phyloP scores from a whole-genome alignment of 1,140 invertebrate species.

The Parapsyche elsis region DNA sequence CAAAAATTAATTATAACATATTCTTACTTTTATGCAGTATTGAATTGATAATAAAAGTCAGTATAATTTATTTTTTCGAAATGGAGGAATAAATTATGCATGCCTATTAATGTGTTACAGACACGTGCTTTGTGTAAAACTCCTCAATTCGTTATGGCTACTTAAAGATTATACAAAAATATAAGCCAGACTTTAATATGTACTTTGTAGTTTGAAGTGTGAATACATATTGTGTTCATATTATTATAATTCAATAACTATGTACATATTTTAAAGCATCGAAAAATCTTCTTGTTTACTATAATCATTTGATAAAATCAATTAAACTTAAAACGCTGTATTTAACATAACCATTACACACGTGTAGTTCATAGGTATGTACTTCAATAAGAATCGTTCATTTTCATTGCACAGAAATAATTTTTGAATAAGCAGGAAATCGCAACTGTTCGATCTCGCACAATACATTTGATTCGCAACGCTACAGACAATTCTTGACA shows the following conservation, averaged over 20 bases:
- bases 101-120: too few relatives aligned
- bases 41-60: too few relatives aligned
- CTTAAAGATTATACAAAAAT: not conserved
- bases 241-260: too few relatives aligned
- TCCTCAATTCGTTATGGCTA: not conserved
- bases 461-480: conserved; percentile 43
- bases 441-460: not conserved
- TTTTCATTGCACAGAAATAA: conserved; percentile 12
- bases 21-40: too few relatives aligned
- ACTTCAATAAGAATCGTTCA: not conserved
- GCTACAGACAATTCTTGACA: conserved; percentile 18
- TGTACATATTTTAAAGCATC: not conserved
- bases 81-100: too few relatives aligned
- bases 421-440: conserved; percentile 46
- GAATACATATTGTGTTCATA: too few relatives aligned
- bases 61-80: too few relatives aligned
- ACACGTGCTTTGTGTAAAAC: not conserved
- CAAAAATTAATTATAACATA: too few relatives aligned
- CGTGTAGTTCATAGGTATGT: not conserved
- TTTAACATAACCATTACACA: too few relatives aligned
- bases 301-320: not conserved
- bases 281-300: too few relatives aligned
- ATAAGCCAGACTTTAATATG: too few relatives aligned
- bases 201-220: too few relatives aligned
- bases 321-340: not conserved